Percentiles rank a stretch among this genome's conserved stretches.
phyloP scores from a whole-genome alignment of 2,888 invertebrate genomes.

The Lochmaea crataegi region DNA sequence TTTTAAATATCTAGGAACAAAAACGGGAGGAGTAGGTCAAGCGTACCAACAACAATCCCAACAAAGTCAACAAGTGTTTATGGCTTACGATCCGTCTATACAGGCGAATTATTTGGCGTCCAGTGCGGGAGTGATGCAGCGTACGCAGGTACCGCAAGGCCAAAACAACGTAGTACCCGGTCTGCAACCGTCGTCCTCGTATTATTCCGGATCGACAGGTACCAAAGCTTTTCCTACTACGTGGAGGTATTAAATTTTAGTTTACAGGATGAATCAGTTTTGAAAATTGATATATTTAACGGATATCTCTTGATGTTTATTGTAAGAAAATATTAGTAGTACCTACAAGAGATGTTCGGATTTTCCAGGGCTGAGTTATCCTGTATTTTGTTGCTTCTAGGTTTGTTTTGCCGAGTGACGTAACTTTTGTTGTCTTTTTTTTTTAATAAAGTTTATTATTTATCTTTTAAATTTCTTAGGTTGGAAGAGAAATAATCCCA shows the following conservation, averaged over 20 bases:
- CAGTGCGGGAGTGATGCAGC: slow-evolving; percentile 73
- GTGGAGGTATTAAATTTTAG: slow-evolving; percentile 47
- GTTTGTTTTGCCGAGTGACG: slow-evolving; percentile 32
- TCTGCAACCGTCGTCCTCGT: slow-evolving; percentile 67
- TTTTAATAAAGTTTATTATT: too few relatives aligned
- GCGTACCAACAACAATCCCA: slow-evolving; percentile 70
- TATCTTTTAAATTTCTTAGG: slow-evolving; percentile 20
- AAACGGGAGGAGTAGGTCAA: slow-evolving; percentile 69
- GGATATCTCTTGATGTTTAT: neutral
- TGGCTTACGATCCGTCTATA: slow-evolving; percentile 71
- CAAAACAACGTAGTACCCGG: slow-evolving; percentile 66
- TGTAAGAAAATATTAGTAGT: neutral
- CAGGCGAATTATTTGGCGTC: slow-evolving; percentile 71
- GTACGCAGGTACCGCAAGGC: slow-evolving; percentile 68
- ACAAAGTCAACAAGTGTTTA: slow-evolving; percentile 67
- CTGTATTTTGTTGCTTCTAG: slow-evolving; percentile 28
- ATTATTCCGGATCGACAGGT: slow-evolving; percentile 68
- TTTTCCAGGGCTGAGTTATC: slow-evolving; percentile 14
- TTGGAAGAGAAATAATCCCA: neutral
- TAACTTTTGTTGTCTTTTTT: slow-evolving; percentile 34
- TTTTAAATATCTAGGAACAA: slow-evolving; percentile 62
- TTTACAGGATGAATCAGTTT: slow-evolving; percentile 19
- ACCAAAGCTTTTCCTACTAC: slow-evolving; percentile 57
- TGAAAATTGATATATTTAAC: neutral
- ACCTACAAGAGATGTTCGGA: neutral